phyloP scores from a whole-genome alignment of 1,140 invertebrate genomes.

The Drosophila seguyi region DNA sequence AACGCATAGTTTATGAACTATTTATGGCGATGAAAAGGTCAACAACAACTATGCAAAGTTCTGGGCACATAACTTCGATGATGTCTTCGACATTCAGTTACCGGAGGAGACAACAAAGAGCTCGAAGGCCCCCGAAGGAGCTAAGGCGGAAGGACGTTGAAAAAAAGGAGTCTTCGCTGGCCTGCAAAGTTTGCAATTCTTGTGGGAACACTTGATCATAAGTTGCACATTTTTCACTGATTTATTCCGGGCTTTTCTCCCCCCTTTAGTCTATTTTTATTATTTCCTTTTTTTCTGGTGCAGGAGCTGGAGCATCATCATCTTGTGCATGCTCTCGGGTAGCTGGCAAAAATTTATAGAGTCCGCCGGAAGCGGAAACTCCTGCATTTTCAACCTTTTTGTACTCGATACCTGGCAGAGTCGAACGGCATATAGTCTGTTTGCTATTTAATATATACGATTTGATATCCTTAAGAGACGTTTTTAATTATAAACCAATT shows the following conservation, averaged over 20 bases:
- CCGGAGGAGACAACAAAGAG: constrained; percentile 69
- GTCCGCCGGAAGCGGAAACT: constrained; percentile 45
- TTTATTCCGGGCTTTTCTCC: constrained; percentile 53
- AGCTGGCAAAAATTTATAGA: constrained; percentile 60
- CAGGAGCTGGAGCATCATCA: constrained; percentile 11
- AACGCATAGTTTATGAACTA: constrained; percentile 78
- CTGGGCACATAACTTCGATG: constrained; percentile 76
- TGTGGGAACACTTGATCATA: constrained; percentile 83
- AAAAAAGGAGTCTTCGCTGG: constrained; percentile 27
- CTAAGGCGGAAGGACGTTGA: not conserved
- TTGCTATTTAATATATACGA: not conserved
- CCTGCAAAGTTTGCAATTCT: constrained; percentile 78
- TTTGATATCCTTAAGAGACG: not conserved
- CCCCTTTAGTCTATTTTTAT: not conserved
- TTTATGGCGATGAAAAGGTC: constrained; percentile 72
- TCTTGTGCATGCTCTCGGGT: constrained; percentile 43
- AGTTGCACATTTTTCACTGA: constrained; percentile 79
- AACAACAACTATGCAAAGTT: constrained; percentile 80
- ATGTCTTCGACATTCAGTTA: constrained; percentile 70
- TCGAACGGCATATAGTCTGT: not conserved
- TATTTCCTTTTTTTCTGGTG: not conserved
- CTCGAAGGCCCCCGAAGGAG: not conserved
- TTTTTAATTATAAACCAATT: not conserved
- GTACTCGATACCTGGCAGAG: constrained; percentile 7
- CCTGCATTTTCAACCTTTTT: constrained; percentile 9